Conservation (phyloP, 1,140 invertebrate species). For the Sarcophaga bullata region DNA sequence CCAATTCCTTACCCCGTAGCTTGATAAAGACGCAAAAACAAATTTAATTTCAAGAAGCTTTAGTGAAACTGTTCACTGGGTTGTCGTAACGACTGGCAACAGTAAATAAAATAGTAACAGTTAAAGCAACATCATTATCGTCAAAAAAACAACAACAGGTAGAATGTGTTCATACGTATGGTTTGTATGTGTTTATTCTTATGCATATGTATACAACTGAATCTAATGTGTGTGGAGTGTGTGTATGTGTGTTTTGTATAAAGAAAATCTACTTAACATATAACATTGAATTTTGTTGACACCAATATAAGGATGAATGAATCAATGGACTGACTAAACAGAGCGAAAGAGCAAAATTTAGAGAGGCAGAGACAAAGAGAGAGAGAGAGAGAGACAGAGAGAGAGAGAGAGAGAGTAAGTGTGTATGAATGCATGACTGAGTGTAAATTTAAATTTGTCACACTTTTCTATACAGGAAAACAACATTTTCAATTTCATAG, state of each 20-base stretch:
- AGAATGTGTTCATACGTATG: not conserved
- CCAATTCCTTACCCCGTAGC: too few species aligned
- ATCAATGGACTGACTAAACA: not conserved
- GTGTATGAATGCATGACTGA: not conserved
- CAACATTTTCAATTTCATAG: not conserved
- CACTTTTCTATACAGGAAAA: not conserved
- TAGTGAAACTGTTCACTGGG: too few species aligned
- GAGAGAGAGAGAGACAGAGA: too few species aligned
- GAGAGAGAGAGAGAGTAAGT: too few species aligned
- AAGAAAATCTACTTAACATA: slow-evolving; percentile 26
- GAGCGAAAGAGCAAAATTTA: too few species aligned
- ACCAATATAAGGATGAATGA: slow-evolving; percentile 25
- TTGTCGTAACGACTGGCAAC: not conserved
- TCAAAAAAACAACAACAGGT: slow-evolving; percentile 7
- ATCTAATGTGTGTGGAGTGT: not conserved
- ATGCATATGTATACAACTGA: not conserved
- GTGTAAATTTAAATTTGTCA: slow-evolving; percentile 15
- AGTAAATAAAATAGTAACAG: not conserved
- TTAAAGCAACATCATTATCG: not conserved
- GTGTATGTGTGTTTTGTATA: not conserved
- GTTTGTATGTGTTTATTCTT: not conserved
- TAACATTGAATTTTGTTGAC: slow-evolving; percentile 33
- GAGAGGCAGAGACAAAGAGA: too few species aligned
- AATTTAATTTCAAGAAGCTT: too few species aligned
- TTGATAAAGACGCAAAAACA: too few species aligned